phyloP scores from a whole-genome alignment of 2,113 vertebrate genomes.

The Heterotilapia buettikoferi region DNA sequence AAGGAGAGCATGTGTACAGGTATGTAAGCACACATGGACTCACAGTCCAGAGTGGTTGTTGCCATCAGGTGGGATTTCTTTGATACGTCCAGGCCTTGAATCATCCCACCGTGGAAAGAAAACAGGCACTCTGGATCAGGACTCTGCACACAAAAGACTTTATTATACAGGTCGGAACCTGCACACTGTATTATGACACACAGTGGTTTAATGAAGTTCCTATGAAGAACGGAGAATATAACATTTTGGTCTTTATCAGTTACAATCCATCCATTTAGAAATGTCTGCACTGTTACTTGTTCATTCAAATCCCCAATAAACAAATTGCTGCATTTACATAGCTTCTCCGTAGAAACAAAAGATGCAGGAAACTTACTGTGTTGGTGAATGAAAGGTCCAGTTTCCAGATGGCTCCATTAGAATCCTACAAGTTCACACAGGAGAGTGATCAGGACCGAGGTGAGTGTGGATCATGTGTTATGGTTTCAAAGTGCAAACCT shows the following conservation, averaged over 20 bases:
- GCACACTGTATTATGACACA: neutral
- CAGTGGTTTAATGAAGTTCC: neutral
- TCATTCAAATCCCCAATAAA: neutral
- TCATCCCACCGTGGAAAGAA: conserved; percentile 81
- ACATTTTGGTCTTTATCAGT: neutral
- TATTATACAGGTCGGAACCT: neutral
- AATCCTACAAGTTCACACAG: conserved; percentile 42
- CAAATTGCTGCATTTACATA: neutral
- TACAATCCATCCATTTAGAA: neutral
- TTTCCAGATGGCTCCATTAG: neutral
- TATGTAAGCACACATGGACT: conserved; percentile 22
- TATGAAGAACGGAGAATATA: neutral
- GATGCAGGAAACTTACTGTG: conserved; percentile 69
- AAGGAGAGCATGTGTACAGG: neutral
- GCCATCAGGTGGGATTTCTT: conserved; percentile 86
- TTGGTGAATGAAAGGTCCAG: conserved; percentile 82
- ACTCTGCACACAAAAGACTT: conserved; percentile 67
- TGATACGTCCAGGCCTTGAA: conserved; percentile 79
- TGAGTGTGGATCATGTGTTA: neutral
- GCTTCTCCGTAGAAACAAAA: neutral
- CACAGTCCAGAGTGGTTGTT: conserved; percentile 83
- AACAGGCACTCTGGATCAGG: conserved; percentile 83
- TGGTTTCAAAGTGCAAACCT: neutral
- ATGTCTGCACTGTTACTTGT: neutral
- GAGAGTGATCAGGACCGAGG: neutral